A percentile compares a stretch with the other conserved stretches of the same genome.
These are phyloP conservation scores for Heterotilapia buettikoferi DNA, from an alignment of 2,113 vertebrate genomes.

Conservation along the genomic window DNA sequence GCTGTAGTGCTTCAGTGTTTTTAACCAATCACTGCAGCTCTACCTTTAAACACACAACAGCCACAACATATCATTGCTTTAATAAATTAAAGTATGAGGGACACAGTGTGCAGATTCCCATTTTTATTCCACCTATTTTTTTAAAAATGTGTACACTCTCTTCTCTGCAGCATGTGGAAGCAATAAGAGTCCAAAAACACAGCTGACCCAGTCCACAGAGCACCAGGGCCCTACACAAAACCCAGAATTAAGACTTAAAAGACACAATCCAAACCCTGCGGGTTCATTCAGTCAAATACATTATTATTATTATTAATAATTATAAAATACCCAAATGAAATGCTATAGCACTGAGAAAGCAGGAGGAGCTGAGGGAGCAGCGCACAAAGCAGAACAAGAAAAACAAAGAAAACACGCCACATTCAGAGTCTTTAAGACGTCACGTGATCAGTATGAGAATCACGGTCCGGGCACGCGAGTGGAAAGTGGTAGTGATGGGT, in stretches of 20 bases:
- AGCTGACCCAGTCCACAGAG: constrained; percentile 33
- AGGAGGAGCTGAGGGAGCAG: constrained; percentile 46
- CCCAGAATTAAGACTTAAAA: constrained; percentile 53
- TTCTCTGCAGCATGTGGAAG: not conserved
- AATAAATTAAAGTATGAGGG: not conserved
- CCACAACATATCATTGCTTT: not conserved
- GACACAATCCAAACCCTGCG: constrained; percentile 48
- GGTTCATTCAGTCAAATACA: constrained; percentile 73
- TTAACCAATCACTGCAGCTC: not conserved
- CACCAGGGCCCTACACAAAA: constrained; percentile 24
- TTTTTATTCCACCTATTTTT: not conserved
- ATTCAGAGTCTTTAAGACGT: constrained; percentile 1
- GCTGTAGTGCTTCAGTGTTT: not conserved
- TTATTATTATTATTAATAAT: constrained; percentile 42
- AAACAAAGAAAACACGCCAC: not conserved
- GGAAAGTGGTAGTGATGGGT: not conserved
- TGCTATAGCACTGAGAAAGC: constrained; percentile 42
- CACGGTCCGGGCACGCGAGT: not conserved
- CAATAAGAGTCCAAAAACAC: not conserved
- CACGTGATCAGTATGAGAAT: not conserved
- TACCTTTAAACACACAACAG: not conserved
- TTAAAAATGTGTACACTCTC: not conserved
- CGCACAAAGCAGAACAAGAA: not conserved
- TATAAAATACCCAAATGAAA: constrained; percentile 52
- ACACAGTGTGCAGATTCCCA: not conserved